phyloP scores from a whole-genome alignment of 2,797 vertebrate species.

The Clarias laeviceps region DNA sequence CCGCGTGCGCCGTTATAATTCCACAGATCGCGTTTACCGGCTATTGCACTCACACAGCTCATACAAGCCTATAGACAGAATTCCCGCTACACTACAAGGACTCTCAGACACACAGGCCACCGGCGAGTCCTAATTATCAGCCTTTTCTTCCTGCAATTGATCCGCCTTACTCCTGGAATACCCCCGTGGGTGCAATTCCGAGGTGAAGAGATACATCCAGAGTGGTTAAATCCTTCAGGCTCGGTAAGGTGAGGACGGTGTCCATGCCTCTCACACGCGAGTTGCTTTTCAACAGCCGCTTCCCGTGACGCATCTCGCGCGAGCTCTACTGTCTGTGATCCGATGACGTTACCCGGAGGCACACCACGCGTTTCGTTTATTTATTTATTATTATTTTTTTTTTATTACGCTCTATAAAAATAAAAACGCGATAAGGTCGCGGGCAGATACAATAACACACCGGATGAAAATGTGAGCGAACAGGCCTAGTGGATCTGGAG shows the following conservation, averaged over 20 bases:
- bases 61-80: neutral
- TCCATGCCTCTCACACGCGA: slow-evolving; percentile 26
- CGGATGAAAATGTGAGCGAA: slow-evolving; percentile 42
- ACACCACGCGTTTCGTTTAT: slow-evolving; percentile 15
- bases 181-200: slow-evolving; percentile 22
- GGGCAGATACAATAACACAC: neutral
- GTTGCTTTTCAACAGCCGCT: slow-evolving; percentile 31
- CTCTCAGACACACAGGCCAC: slow-evolving; percentile 23
- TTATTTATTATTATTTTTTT: neutral
- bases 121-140: neutral
- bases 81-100: slow-evolving; percentile 2
- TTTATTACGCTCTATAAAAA: slow-evolving; percentile 17
- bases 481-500: slow-evolving; percentile 51
- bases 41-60: neutral
- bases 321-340: neutral
- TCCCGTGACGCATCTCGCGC: slow-evolving; percentile 44
- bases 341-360: slow-evolving; percentile 49
- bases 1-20: slow-evolving; percentile 26
- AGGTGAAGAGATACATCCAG: slow-evolving; percentile 23
- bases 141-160: no score
- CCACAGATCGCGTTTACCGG: slow-evolving; percentile 33
- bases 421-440: neutral
- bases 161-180: neutral
- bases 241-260: neutral
- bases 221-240: slow-evolving; percentile 1